These are phyloP conservation scores for Monochamus alternatus DNA, from an alignment of 2,888 invertebrate species.

Conservation along the genomic window DNA sequence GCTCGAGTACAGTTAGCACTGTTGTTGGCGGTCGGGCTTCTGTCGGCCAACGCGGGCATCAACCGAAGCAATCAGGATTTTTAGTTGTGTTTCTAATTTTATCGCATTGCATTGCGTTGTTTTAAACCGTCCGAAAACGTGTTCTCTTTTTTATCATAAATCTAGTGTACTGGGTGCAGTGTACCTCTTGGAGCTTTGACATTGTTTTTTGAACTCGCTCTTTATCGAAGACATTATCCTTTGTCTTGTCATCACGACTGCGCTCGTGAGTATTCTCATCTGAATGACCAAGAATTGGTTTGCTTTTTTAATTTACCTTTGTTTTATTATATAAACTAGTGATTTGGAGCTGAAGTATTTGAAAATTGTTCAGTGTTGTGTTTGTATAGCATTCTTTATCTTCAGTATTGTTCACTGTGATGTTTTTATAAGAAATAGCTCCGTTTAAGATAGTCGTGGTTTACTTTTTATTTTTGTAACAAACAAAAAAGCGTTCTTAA, in stretches of 20 bases:
- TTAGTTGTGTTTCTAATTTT: neutral
- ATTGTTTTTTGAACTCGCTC: conserved; percentile 2
- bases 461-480: too few relatives aligned
- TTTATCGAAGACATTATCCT: conserved; percentile 12
- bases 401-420: too few relatives aligned
- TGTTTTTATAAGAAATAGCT: too few relatives aligned
- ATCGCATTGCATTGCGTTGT: neutral
- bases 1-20: neutral
- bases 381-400: too few relatives aligned
- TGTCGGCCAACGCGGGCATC: neutral
- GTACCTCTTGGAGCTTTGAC: neutral
- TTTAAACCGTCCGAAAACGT: neutral
- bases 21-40: neutral
- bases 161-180: neutral
- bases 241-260: neutral
- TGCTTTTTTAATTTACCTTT: too few relatives aligned
- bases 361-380: too few relatives aligned
- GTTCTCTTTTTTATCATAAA: neutral
- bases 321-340: too few relatives aligned
- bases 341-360: too few relatives aligned
- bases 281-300: too few relatives aligned
- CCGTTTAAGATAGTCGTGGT: too few relatives aligned
- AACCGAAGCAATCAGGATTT: neutral
- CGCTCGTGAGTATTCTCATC: too few relatives aligned
- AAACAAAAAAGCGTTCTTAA: too few relatives aligned